phyloP scores from a whole-genome alignment of 2,888 invertebrate genomes.

The Tolmerus cingulatus region DNA sequence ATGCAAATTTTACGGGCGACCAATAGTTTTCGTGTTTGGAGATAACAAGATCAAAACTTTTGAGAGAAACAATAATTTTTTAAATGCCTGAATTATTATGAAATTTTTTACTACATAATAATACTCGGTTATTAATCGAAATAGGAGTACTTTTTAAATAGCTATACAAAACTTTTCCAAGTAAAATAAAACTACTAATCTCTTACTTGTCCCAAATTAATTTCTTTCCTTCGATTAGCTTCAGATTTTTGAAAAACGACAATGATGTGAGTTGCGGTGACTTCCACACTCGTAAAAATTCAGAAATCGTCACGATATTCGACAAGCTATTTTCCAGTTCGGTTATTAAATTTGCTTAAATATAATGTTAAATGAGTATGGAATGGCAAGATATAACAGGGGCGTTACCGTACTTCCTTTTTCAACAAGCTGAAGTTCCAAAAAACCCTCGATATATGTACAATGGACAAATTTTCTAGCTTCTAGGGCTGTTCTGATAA shows the following conservation, averaged over 20 bases:
- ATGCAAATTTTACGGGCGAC: too few relatives aligned
- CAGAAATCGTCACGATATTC: slow-evolving; percentile 71
- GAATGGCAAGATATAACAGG: slow-evolving; percentile 33
- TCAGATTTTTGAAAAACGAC: slow-evolving; percentile 71
- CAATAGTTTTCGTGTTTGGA: too few relatives aligned
- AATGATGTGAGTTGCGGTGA: slow-evolving; percentile 70
- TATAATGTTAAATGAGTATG: not conserved
- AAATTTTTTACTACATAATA: too few relatives aligned
- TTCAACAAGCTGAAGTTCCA: slow-evolving; percentile 67
- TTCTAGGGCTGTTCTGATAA: slow-evolving; percentile 67
- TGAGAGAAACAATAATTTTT: too few relatives aligned
- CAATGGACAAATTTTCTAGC: slow-evolving; percentile 71
- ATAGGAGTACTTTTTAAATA: too few relatives aligned
- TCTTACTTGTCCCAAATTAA: slow-evolving; percentile 55
- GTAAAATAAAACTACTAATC: not conserved
- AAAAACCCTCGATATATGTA: slow-evolving; percentile 72
- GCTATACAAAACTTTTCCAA: too few relatives aligned
- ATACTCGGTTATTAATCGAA: too few relatives aligned
- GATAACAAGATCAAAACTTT: too few relatives aligned
- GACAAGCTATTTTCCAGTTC: slow-evolving; percentile 70
- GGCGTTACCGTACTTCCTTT: slow-evolving; percentile 52
- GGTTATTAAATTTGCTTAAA: slow-evolving; percentile 54
- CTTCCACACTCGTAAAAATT: slow-evolving; percentile 72
- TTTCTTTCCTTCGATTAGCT: slow-evolving; percentile 69
- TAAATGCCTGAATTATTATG: too few relatives aligned